Evolutionary conservation across 2,888 invertebrate species (phyloP), one percentile per base, ranked within the genome.

Genomic region (Podabrus alpinus): DNA sequence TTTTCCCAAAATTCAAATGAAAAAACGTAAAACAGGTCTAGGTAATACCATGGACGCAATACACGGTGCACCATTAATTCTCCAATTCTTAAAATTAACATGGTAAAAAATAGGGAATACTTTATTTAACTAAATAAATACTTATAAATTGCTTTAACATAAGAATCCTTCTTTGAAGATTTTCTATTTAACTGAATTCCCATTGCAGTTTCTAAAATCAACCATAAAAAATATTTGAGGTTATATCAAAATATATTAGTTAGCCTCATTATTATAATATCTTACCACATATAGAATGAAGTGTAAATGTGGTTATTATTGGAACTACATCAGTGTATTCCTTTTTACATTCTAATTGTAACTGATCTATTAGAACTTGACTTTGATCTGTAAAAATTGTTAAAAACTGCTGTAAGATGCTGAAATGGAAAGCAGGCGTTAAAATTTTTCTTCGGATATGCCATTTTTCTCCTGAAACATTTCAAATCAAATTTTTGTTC

Each of bases 161-260:
- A 64, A 19, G n/a, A 15, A 13, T 64, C 19, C n/a, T 64, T 15
- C 21, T 83, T 64, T 45, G 62, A n/a, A 29, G 85, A 83, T 68
- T 90, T 88, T 61, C 88, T 86, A 71, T 88, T 86, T 10, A 93
- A 86, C 72, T 89, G 88, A 0, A 90, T 89, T 1, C 94, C 94
- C 92, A 95, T 92, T 1, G 94, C 93, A 21, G 91, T 90, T 88
- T 90, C 90, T 90, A n/a, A 24, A 69, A 29, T 29, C 16, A 21
- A 62, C 17, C 16, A 13, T 15, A 79, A 73, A 86, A 85, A 77
- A 62, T 71, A 62, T 71, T 62, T 73, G 66, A 67, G 16, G n/a
- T 61, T 59, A 60, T 59, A 17, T 21, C 5, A 13, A 13, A 25
- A 11, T 29, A 29, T 29, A 29, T 13, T 29, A n/a, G n/a, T n/a